Evolutionary conservation across 2,113 vertebrate genomes (phyloP), one percentile per base, ranked within the genome.

Genomic region (Xiphophorus couchianus): DNA sequence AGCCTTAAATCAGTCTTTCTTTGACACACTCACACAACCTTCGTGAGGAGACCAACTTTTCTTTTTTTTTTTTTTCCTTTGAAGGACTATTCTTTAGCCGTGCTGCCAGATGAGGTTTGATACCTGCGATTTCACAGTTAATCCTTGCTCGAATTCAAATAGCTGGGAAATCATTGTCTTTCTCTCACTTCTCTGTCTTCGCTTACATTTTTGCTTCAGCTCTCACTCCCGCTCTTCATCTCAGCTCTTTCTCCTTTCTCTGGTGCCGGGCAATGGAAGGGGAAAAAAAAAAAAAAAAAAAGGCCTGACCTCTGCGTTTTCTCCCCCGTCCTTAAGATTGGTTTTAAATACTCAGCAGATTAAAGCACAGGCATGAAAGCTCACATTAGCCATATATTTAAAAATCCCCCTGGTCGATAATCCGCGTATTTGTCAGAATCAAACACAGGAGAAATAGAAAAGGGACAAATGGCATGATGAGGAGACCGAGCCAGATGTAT

Each of bases 281-380:
- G 10, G 0, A 35, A 11, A 48, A 90, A 84, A 92, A 92, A 81
- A 27, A 35, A 64, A 64, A 33, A 31, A 51, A 51, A 51, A 54
- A 54, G 48, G 79, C 84, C 93, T 94, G 93, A 94, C 93, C 93
- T 94, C 91, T 89, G 91, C 91, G 84, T 90, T 92, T 92, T 90
- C 89, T 79, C 51, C 51, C 83, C 80, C 87, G 79, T 92, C 91
- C 89, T 94, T 87, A 92, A 93, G 91, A 94, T 94, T 92, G 90
- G 90, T 93, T 94, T 94, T 92, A 94, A 94, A 94, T 93, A 93
- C 92, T 93, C 91, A 78, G 92, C 90, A 94, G 93, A 94, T 94
- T 94, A 94, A 93, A 93, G 92, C 88, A 81, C 88, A 91, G 90
- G 92, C 91, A 89, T 93, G 93, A 93, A 94, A 93, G 92, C 92